Conservation (phyloP, 2,888 invertebrate species). For the Diogma glabrata region DNA sequence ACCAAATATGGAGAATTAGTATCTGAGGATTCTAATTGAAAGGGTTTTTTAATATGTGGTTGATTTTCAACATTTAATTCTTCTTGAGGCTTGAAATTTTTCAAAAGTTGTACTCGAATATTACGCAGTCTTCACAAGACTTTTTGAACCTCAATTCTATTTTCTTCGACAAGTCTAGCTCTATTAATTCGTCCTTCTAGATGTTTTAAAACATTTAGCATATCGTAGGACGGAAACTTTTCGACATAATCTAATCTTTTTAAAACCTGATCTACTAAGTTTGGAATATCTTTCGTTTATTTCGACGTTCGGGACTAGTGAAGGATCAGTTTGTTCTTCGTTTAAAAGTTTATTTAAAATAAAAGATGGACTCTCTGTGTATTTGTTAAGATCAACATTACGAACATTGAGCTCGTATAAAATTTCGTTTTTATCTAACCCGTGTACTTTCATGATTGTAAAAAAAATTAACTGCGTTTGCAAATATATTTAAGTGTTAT, state of each 20-base stretch:
- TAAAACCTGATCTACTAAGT: neutral
- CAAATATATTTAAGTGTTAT: too few species aligned
- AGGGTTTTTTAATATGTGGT: too few species aligned
- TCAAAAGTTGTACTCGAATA: neutral
- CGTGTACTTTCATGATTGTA: constrained; percentile 1
- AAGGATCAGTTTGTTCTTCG: neutral
- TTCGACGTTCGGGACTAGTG: neutral
- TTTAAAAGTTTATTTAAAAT: neutral
- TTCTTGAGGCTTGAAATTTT: neutral
- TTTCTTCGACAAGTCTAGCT: neutral
- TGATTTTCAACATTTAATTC: too few species aligned
- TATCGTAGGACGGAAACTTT: neutral
- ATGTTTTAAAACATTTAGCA: neutral
- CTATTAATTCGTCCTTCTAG: neutral
- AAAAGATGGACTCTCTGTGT: neutral
- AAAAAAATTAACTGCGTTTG: too few species aligned
- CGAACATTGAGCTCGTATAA: neutral
- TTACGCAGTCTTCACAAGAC: neutral
- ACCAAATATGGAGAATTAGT: too few species aligned
- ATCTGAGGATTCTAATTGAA: too few species aligned
- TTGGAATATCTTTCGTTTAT: neutral
- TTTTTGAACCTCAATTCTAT: neutral
- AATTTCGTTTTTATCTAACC: neutral
- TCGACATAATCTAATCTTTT: neutral
- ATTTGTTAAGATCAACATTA: neutral